Evolutionary conservation across 2,113 vertebrate species (phyloP).

Genomic region (Echinops telfairi): DNA sequence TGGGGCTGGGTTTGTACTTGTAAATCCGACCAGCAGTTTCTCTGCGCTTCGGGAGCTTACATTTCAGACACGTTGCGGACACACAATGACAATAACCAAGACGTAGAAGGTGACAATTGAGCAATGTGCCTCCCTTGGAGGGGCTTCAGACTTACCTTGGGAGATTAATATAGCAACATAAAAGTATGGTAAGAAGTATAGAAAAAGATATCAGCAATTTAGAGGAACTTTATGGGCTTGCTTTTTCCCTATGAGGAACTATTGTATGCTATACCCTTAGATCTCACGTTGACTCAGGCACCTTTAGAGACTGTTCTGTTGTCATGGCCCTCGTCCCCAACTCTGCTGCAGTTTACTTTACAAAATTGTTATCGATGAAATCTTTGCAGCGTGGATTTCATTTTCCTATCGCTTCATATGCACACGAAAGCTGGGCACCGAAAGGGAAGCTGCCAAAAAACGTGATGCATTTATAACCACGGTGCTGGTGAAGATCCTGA

Average conservation of each 20-base stretch:
- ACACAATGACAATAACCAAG: neutral
- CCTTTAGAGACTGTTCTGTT: neutral
- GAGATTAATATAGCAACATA: neutral
- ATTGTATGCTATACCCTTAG: neutral
- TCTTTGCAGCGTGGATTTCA: neutral
- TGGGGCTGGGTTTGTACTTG: neutral
- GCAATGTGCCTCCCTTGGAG: conserved; percentile 10
- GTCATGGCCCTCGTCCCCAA: neutral
- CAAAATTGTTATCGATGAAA: neutral
- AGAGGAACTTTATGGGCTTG: neutral
- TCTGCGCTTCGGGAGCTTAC: neutral
- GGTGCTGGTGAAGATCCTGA: too few relatives aligned
- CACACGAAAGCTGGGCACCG: too few relatives aligned
- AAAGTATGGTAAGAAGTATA: neutral
- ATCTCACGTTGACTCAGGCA: neutral
- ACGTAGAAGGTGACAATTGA: neutral
- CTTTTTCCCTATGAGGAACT: neutral
- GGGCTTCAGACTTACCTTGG: neutral
- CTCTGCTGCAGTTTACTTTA: neutral
- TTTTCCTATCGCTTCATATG: neutral
- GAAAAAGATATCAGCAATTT: neutral
- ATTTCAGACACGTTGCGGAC: neutral
- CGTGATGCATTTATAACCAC: too few relatives aligned
- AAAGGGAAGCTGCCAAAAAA: too few relatives aligned
- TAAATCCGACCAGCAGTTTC: neutral